Conservation (phyloP, 2,888 invertebrate species). For the Himalopsyche tibetana region DNA sequence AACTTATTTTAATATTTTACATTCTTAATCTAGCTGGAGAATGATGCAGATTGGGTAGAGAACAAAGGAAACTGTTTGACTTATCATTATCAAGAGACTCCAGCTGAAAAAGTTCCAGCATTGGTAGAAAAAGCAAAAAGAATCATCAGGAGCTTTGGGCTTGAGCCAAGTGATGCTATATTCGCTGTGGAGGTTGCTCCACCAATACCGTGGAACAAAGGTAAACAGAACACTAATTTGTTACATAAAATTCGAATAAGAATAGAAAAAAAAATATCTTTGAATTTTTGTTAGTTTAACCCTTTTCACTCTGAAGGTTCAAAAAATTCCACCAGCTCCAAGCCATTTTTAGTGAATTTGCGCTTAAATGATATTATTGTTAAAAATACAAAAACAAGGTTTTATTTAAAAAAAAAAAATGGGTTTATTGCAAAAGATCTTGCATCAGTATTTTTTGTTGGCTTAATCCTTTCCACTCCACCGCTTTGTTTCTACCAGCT, state of each 20-base stretch:
- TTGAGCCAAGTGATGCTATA: conserved; percentile 81
- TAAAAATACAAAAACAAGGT: no score
- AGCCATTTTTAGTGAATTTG: no score
- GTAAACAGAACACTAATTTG: conserved; percentile 67
- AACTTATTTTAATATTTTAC: neutral
- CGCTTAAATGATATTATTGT: no score
- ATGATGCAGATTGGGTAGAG: conserved; percentile 86
- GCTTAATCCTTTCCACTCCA: no score
- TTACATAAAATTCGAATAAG: neutral
- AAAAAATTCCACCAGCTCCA: no score
- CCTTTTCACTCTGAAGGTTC: no score
- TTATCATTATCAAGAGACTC: conserved; percentile 84
- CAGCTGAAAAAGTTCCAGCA: conserved; percentile 75
- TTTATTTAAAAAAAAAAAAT: no score
- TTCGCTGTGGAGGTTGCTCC: conserved; percentile 87
- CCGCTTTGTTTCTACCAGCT: no score
- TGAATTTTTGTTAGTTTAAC: neutral
- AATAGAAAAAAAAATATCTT: neutral
- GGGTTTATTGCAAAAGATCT: no score
- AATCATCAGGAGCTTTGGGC: conserved; percentile 81
- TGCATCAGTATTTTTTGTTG: no score
- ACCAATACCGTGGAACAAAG: conserved; percentile 88
- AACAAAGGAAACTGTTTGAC: conserved; percentile 84
- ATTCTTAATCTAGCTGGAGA: conserved; percentile 76
- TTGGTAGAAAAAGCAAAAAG: conserved; percentile 77